These are phyloP conservation scores for Potorous gilbertii DNA, from an alignment of 2,797 vertebrate genomes.

Conservation along the genomic window DNA sequence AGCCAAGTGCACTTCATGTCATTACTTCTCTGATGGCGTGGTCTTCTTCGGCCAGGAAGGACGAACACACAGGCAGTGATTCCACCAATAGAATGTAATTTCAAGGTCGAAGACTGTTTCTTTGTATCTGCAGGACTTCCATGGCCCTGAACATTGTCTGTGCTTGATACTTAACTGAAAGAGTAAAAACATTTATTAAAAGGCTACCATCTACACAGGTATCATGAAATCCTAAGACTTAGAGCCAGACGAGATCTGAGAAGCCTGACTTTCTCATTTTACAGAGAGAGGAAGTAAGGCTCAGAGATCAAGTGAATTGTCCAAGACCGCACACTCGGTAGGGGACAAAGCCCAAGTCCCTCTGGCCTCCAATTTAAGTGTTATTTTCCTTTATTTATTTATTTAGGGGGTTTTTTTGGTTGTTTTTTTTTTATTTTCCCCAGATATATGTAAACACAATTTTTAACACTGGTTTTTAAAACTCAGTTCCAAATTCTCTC, in stretches of 20 bases:
- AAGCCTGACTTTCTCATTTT: neutral
- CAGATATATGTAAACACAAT: too few relatives aligned
- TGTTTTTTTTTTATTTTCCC: too few relatives aligned
- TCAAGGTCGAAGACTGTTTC: neutral
- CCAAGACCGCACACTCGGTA: neutral
- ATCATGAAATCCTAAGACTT: neutral
- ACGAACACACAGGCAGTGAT: too few relatives aligned
- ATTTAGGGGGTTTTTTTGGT: too few relatives aligned
- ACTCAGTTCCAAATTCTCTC: too few relatives aligned
- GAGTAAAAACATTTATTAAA: neutral
- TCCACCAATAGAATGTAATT: neutral
- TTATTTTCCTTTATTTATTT: too few relatives aligned
- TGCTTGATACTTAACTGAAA: neutral
- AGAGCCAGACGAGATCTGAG: neutral
- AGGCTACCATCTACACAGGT: neutral
- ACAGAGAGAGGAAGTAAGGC: neutral
- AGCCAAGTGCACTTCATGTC: too few relatives aligned
- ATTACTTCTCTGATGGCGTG: too few relatives aligned
- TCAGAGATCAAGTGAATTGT: neutral
- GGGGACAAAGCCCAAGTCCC: neutral
- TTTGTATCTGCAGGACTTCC: neutral
- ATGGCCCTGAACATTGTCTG: fast-evolving
- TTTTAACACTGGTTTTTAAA: too few relatives aligned
- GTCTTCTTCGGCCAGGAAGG: too few relatives aligned
- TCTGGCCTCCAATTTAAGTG: neutral